Base-by-base conservation (phyloP, 2,797 vertebrate species). In the Parambassis ranga region DNA sequence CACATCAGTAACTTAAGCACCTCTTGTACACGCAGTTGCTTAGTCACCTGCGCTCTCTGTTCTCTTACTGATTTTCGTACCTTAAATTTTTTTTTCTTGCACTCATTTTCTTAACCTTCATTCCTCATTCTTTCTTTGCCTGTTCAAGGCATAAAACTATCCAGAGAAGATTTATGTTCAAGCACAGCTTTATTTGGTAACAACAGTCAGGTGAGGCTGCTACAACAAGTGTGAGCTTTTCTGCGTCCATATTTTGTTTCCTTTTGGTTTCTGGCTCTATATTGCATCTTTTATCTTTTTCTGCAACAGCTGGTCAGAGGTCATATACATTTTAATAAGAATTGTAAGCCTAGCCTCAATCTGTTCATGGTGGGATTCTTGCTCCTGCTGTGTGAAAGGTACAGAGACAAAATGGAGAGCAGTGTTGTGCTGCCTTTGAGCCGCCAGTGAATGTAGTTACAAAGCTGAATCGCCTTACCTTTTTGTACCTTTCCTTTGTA, bases 1-100 rank as follows among this genome's bases (percentile, higher is more conserved):
- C 57, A 68, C 53, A 39, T 48, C 44, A 59, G 44, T 42, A 43
- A 46, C 30, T 47, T 61, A 32, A 71, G 48, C 47, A 38, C 36
- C 41, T 46, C 37, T 43, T 20, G 37, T 10, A 30, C 14, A 24
- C 32, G 53, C n/a, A n/a, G 16, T 22, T 37, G 27, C 39, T 31
- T 16, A 16, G 36, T 14, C 37, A 11, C 33, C 18, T 24, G 27
- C 37, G 50, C 39, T 8, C 37, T 13, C 20, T 4, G 1, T 20
- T 58, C 20, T 53, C 33, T 27, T 24, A 42, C 26, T 18, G 6
- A 35, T 24, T 24, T 26, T 39, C 23, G 19, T 47, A 23, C 41
- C 20, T 33, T 2, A 1, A n/a, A n/a, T n/a, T 42, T 46, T 22
- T 7, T 1, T 20, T 8, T 44, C 18, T 56, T 44, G 10, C 7